Evolutionary conservation across 2,797 vertebrate genomes (phyloP).

Genomic region (Rhinogobio ventralis): DNA sequence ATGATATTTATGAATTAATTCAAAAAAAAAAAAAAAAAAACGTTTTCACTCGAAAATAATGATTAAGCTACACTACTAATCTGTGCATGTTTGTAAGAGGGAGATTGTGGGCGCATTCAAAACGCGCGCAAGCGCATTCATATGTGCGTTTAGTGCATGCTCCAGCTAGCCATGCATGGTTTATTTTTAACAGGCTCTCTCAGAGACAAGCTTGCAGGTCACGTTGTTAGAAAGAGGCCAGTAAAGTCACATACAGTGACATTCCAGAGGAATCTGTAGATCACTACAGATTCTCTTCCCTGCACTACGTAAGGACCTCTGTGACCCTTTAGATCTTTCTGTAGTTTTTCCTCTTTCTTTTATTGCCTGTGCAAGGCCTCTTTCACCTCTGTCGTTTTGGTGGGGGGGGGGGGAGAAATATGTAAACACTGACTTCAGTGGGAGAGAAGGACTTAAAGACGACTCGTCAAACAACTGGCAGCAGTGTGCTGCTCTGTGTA

Average conservation of each 20-base stretch:
- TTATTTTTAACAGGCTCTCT: conserved; percentile 53
- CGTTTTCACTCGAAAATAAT: background rate
- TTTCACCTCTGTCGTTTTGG: conserved; percentile 30
- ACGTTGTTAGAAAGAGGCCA: conserved; percentile 52
- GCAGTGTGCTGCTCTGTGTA: conserved; percentile 22
- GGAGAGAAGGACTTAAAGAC: conserved; percentile 32
- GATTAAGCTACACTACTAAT: background rate
- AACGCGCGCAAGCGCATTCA: background rate
- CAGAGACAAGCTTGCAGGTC: conserved; percentile 42
- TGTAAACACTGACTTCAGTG: conserved; percentile 42
- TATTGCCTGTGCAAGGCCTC: conserved; percentile 5
- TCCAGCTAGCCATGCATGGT: conserved; percentile 18
- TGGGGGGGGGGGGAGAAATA: conserved; percentile 1
- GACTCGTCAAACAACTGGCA: conserved; percentile 47
- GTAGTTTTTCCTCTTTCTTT: conserved; percentile 29
- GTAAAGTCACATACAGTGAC: conserved; percentile 22
- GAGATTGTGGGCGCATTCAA: background rate
- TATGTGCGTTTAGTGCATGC: conserved; percentile 15
- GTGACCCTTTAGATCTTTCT: conserved; percentile 39
- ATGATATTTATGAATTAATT: background rate
- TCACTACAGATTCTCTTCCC: background rate
- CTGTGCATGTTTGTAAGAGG: conserved; percentile 11
- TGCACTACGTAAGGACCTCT: conserved; percentile 38
- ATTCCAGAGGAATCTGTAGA: conserved; percentile 41
- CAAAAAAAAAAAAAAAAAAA: background rate